Percentiles rank a stretch among this genome's conserved stretches.
Evolutionary conservation across 2,888 invertebrate species (phyloP).

Genomic region (Petrolisthes cinctipes): DNA sequence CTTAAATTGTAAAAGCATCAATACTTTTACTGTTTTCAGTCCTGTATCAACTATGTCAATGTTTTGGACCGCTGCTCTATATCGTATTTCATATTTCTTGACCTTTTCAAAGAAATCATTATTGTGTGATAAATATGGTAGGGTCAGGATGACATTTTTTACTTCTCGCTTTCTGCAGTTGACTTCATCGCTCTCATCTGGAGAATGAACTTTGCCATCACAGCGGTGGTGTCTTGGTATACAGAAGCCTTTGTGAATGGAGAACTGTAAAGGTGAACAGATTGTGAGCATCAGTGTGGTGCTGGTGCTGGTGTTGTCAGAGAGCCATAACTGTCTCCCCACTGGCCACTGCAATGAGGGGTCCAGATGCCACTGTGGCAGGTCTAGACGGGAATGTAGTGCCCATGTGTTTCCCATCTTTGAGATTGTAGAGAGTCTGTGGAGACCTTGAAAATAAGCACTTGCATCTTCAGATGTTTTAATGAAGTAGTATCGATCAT

Average conservation of each 20-base stretch:
- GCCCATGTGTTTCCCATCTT: not conserved
- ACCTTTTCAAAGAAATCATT: no score
- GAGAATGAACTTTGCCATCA: not conserved
- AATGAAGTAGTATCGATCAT: not conserved
- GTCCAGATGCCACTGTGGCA: not conserved
- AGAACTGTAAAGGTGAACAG: not conserved
- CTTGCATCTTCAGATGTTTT: not conserved
- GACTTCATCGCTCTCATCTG: not conserved
- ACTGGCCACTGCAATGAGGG: not conserved
- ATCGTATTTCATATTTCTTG: no score
- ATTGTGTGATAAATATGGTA: no score
- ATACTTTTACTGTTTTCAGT: not conserved
- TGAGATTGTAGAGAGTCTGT: not conserved
- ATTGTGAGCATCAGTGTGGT: not conserved
- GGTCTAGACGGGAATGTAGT: not conserved
- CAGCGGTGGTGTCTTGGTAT: not conserved
- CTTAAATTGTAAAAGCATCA: not conserved
- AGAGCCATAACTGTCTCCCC: not conserved
- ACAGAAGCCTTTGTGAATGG: not conserved
- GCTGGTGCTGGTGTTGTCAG: not conserved
- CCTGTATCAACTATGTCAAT: not conserved
- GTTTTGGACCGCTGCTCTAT: not conserved
- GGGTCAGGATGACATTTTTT: not conserved
- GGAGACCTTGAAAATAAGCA: not conserved
- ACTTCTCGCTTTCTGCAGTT: slow-evolving; percentile 1